Conservation (phyloP, 2,888 invertebrate species). For the Sphaerophoria rueppellii region DNA sequence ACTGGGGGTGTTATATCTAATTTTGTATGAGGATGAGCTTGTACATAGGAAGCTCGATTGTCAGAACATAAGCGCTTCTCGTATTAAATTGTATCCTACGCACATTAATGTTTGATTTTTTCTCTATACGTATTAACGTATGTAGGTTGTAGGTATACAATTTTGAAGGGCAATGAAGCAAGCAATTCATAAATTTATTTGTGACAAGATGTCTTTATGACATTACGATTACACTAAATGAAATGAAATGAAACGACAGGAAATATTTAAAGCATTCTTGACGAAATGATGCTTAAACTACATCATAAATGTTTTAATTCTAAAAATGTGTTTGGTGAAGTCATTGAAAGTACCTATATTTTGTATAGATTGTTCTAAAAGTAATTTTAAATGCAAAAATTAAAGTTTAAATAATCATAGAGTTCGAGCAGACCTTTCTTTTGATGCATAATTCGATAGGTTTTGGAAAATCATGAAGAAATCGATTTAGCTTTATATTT, state of each 20-base stretch:
- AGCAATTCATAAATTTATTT: neutral
- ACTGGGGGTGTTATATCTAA: neutral
- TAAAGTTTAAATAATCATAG: too few relatives aligned
- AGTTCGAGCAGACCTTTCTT: too few relatives aligned
- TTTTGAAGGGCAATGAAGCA: slow-evolving; percentile 40
- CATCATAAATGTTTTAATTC: too few relatives aligned
- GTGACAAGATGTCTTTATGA: slow-evolving; percentile 1
- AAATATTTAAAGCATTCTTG: slow-evolving; percentile 1
- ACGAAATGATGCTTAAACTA: slow-evolving; percentile 8
- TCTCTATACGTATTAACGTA: too few relatives aligned
- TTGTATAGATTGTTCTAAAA: too few relatives aligned
- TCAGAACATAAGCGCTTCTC: slow-evolving; percentile 18
- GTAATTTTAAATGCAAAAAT: too few relatives aligned
- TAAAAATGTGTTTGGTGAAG: too few relatives aligned
- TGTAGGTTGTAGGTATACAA: neutral
- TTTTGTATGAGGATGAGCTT: slow-evolving; percentile 2
- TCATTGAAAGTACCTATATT: too few relatives aligned
- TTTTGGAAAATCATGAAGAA: too few relatives aligned
- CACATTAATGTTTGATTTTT: neutral
- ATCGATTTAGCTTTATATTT: too few relatives aligned
- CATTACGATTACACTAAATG: neutral
- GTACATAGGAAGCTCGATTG: slow-evolving; percentile 32
- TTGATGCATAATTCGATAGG: too few relatives aligned
- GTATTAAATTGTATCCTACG: slow-evolving; percentile 8
- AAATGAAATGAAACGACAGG: neutral